Evolutionary conservation across 2,113 vertebrate genomes (phyloP), one percentile per base, ranked within the genome.

Genomic region (Carollia perspicillata): DNA sequence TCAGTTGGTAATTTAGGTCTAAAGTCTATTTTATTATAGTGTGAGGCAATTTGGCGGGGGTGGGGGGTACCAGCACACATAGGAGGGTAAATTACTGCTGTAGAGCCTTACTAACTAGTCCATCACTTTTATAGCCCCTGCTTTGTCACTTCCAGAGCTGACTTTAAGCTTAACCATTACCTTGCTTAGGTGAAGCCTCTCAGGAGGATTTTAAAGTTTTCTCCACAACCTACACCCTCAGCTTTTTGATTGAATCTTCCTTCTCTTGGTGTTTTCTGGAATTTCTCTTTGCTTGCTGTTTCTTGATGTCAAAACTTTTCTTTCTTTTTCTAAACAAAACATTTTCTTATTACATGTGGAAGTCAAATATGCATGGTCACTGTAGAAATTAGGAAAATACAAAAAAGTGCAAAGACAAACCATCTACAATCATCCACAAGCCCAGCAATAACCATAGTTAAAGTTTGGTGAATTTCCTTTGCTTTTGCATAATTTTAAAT

Each of bases 371-470:
- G 12, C 16, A 84, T 30, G 16, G 8, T 90, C 1, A 53, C 17
- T 92, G 17, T 68, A 77, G 44, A 97, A 96, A 93, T 81, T 55
- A 86, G n/a, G 40, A 89, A 88, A 91, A 68, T 77, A 44, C 3
- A 47, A 77, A 93, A 92, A 53, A 72, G 7, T 28, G 22, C 26
- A 63, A 95, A 77, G 69, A 80, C 55, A 84, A 89, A 58, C 23
- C 20, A 89, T 55, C 18, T 22, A 28, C 8, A 12, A 35, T 90
- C 37, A 42, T 60, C 28, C 5, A 71, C 2, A 68, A 13, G 68
- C 23, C 33, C 44, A 44, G 65, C 90, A 94, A 93, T 47, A 72
- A 85, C 33, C 7, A 20, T 18, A 79, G 79, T 80, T 79, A 79
- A 90, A 77, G 14, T 69, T 42, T 35, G 71, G 14, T 88, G 35